A percentile compares a stretch with the other conserved stretches of the same genome.
These are phyloP conservation scores for Patella caerulea DNA, from an alignment of 2,888 invertebrate genomes.

Conservation along the genomic window DNA sequence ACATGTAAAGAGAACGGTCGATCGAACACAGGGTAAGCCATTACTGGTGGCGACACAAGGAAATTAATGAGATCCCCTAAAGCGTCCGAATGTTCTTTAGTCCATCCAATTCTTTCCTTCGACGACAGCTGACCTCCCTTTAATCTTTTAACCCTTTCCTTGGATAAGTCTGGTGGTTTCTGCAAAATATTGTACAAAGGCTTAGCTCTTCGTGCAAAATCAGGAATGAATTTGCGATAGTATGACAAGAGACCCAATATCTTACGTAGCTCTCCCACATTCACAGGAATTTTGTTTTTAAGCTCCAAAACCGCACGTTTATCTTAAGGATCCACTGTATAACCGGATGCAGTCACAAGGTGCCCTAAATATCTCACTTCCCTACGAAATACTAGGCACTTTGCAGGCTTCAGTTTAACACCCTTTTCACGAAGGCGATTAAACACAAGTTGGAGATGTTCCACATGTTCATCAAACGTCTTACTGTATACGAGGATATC, in stretches of 20 bases:
- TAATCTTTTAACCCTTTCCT: neutral
- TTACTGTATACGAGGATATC: conserved; percentile 22
- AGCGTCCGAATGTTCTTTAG: neutral
- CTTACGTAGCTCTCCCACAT: neutral
- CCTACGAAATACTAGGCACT: conserved; percentile 17
- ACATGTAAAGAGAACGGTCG: conserved; percentile 7
- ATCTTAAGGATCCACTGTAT: conserved; percentile 23
- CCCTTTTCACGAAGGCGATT: neutral
- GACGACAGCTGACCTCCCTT: neutral
- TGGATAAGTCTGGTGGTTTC: neutral
- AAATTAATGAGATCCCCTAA: neutral
- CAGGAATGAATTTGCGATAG: conserved; percentile 18
- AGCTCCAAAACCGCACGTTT: conserved; percentile 19
- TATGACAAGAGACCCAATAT: conserved; percentile 10
- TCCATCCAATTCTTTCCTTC: neutral
- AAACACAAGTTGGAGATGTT: conserved; percentile 21
- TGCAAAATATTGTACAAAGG: neutral
- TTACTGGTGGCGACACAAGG: neutral
- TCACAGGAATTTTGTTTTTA: neutral
- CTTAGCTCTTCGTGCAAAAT: conserved; percentile 18
- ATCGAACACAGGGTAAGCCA: conserved; percentile 13
- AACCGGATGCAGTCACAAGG: conserved; percentile 24
- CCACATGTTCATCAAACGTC: conserved; percentile 8
- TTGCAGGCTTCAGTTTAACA: conserved; percentile 26
- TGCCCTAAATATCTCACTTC: conserved; percentile 23